These are phyloP conservation scores for Chamaetylas fuelleborni DNA, from an alignment of 2,113 vertebrate genomes.

Conservation along the genomic window DNA sequence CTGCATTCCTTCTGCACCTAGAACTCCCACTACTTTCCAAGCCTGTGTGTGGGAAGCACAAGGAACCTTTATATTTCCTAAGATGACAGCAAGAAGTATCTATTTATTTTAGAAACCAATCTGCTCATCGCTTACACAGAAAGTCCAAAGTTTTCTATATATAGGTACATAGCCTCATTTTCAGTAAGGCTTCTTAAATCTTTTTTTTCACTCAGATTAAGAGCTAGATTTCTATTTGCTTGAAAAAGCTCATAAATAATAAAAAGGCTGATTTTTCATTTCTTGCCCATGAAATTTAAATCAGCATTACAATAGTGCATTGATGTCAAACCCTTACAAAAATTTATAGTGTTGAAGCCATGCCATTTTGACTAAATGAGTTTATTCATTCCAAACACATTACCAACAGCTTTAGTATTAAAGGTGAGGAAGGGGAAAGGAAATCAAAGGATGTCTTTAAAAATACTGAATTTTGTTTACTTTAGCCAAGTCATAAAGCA, in stretches of 20 bases:
- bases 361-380: slow-evolving; percentile 49
- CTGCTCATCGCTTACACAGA: neutral
- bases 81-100: neutral
- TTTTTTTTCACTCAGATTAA: neutral
- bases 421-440: slow-evolving; percentile 42
- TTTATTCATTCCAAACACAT: slow-evolving; percentile 58
- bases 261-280: slow-evolving; percentile 38
- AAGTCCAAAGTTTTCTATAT: neutral
- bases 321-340: slow-evolving; percentile 30
- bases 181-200: neutral
- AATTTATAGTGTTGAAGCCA: slow-evolving; percentile 47
- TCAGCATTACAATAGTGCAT: slow-evolving; percentile 41
- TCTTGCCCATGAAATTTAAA: slow-evolving; percentile 45
- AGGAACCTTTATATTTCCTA: slow-evolving; percentile 6
- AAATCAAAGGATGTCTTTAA: slow-evolving; percentile 61
- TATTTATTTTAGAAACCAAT: neutral
- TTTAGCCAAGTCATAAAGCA: slow-evolving; percentile 28
- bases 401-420: slow-evolving; percentile 36
- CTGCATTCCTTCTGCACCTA: neutral
- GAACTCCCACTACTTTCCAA: neutral
- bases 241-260: slow-evolving; percentile 24
- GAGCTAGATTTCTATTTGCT: neutral
- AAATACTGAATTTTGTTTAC: slow-evolving; percentile 42
- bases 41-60: neutral
- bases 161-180: neutral